Percentiles rank a stretch among this genome's conserved stretches.
Evolutionary conservation across 2,888 invertebrate genomes (phyloP).

Genomic region (Smittia aterrima): DNA sequence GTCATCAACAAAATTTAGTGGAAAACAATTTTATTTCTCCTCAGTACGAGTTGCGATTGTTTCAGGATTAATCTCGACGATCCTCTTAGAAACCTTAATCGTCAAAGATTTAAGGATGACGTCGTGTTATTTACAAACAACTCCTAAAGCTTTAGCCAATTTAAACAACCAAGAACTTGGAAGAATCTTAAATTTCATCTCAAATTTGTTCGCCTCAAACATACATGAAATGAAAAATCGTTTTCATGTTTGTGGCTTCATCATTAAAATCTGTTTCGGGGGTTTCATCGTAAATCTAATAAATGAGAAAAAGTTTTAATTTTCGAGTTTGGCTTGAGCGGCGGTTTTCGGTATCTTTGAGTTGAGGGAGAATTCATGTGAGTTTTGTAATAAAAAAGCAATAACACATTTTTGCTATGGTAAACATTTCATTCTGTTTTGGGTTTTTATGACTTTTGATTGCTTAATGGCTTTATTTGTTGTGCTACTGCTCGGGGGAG

Average conservation of each 20-base stretch:
- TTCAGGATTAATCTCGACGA: too few relatives aligned
- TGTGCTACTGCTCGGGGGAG: background rate
- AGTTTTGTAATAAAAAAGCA: background rate
- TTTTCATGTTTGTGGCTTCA: background rate
- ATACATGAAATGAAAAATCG: too few relatives aligned
- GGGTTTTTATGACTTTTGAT: constrained; percentile 1
- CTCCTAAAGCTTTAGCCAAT: too few relatives aligned
- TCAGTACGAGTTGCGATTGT: too few relatives aligned
- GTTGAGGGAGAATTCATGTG: background rate
- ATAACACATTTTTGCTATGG: background rate
- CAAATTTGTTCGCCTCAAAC: too few relatives aligned
- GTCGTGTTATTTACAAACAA: too few relatives aligned
- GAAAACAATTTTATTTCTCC: too few relatives aligned
- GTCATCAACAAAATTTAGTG: too few relatives aligned
- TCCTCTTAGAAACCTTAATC: too few relatives aligned
- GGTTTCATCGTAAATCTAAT: background rate
- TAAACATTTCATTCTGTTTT: background rate
- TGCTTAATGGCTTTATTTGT: constrained; percentile 7
- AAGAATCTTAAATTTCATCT: too few relatives aligned
- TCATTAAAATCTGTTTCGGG: background rate
- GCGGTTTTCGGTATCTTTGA: background rate
- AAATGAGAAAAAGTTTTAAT: background rate
- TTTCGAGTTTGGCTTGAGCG: background rate
- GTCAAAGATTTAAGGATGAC: background rate
- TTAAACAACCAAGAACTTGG: too few relatives aligned